Evolutionary conservation across 2,113 vertebrate species (phyloP), one percentile per base, ranked within the genome.

Genomic region (Siniperca chuatsi): DNA sequence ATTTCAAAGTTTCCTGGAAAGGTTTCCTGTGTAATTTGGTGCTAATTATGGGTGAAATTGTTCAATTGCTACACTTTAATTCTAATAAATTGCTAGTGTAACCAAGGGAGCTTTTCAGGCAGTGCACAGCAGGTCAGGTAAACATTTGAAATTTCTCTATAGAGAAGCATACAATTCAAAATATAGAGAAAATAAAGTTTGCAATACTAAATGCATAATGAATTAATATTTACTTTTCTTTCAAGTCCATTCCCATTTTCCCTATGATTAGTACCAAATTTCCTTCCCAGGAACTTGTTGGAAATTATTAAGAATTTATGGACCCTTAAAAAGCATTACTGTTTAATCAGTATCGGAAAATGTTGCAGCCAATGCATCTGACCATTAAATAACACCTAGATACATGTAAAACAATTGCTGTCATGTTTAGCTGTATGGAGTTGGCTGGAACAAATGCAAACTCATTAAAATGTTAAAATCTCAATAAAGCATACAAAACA

Each of bases 381-480:
- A 21, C 9, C 23, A 55, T 66, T 57, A 44, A 29, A 57, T 42
- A 42, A 73, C 21, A 42, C 33, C 21, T 20, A 66, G 4, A 40
- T 10, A 12, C n/a, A 35, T 62, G 23, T 61, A 13, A 40, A 37
- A 62, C 2, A 35, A n/a, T 6, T 46, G 5, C 40, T 46, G 15
- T 35, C 13, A 16, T 58, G 40, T 50, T 40, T 23, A 35, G 29
- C 21, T 75, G 62, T 46, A 62, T 61, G 61, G 15, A 66, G 50
- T 40, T 73, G 48, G 6, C 15, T 21, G 65, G 21, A 85, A 74
- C 35, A 75, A 35, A 46, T 75, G 9, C 16, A 57, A 12, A 77
- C 8, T 1, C 25, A 35, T 50, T 46, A 46, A 16, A 42, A 66
- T 82, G 23, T 60, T 37, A 40, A 50, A 73, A 58, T 42, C 9